Percentiles rank a stretch among this genome's conserved stretches.
Conservation (phyloP, 1,140 invertebrate species). For the Brachystomella parvula region DNA sequence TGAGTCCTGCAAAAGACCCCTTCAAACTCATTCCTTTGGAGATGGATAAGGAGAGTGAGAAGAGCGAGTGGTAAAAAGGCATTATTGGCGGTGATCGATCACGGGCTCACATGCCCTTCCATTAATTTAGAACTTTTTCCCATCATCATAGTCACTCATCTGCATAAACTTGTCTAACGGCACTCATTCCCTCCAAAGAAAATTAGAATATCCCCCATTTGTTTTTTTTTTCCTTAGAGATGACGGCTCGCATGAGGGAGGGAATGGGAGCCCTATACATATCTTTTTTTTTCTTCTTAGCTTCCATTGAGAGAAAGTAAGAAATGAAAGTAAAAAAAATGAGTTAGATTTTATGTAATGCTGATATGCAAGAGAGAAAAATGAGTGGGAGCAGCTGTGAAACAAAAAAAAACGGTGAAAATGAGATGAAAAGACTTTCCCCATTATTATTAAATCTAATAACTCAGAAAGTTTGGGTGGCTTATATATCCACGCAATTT, state of each 20-base stretch:
- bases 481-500: too few species aligned
- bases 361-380: slow-evolving; percentile 31
- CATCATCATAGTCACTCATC: slow-evolving; percentile 14
- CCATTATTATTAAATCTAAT: slow-evolving; percentile 11
- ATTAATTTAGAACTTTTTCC: slow-evolving; percentile 22
- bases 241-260: neutral
- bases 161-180: neutral
- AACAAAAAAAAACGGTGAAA: slow-evolving; percentile 29
- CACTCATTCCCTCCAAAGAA: neutral
- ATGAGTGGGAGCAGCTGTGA: slow-evolving; percentile 36
- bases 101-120: slow-evolving; percentile 16
- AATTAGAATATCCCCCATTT: slow-evolving; percentile 1
- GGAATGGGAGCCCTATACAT: slow-evolving; percentile 4
- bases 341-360: slow-evolving; percentile 23
- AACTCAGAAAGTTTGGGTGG: too few species aligned
- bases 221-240: neutral
- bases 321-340: slow-evolving; percentile 26
- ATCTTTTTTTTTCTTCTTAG: neutral
- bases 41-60: neutral
- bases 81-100: slow-evolving; percentile 23
- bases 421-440: slow-evolving; percentile 27
- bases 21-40: slow-evolving; percentile 4
- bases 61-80: neutral
- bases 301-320: slow-evolving; percentile 7
- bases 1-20: neutral